Evolutionary conservation across 2,113 vertebrate genomes (phyloP).

Genomic region (Cacatua alba): DNA sequence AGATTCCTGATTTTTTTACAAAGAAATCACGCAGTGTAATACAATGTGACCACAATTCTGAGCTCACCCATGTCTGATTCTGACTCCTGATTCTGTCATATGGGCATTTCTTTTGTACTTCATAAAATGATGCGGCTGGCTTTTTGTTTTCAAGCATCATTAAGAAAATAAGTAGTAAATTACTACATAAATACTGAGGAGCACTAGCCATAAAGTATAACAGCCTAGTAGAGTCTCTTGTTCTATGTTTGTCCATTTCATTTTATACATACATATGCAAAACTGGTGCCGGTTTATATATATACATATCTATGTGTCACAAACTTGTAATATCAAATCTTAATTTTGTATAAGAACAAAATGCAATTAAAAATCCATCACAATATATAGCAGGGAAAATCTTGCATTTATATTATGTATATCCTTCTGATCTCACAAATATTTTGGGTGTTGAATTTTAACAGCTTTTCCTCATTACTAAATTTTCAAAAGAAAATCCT

Average conservation of each 20-base stretch:
- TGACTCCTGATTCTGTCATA: background rate
- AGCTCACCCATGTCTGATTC: background rate
- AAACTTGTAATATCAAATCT: background rate
- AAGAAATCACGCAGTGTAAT: background rate
- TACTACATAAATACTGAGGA: background rate
- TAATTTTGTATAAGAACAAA: background rate
- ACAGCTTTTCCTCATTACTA: conserved; percentile 33
- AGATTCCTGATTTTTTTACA: background rate
- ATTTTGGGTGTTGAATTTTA: conserved; percentile 13
- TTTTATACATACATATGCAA: background rate
- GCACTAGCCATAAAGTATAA: background rate
- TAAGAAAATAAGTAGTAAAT: conserved; percentile 5
- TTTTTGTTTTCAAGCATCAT: background rate
- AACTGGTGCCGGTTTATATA: background rate
- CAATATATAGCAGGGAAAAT: background rate
- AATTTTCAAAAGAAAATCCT: conserved; percentile 17
- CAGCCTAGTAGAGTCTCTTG: background rate
- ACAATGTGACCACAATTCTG: background rate
- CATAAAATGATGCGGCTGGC: background rate
- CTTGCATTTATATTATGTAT: background rate
- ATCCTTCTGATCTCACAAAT: conserved; percentile 31
- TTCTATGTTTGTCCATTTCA: background rate
- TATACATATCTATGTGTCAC: background rate
- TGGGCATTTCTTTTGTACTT: background rate
- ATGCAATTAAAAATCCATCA: conserved; percentile 7